Evolutionary conservation across 2,797 vertebrate genomes (phyloP).

Genomic region (Lindbergichthys nudifrons): DNA sequence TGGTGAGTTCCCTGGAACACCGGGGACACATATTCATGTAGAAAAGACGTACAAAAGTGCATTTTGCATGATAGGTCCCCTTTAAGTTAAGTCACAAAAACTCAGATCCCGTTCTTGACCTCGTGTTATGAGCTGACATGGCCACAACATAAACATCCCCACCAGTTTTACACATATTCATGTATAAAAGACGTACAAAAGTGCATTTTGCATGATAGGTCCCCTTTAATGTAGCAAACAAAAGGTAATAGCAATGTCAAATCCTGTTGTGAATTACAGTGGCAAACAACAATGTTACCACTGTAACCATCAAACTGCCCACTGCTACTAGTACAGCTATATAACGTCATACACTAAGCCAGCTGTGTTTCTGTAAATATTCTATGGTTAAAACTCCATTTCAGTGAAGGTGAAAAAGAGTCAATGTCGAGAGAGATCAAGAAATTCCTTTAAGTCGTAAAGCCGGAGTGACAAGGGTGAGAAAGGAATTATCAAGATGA

Average conservation of each 20-base stretch:
- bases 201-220: too few relatives aligned
- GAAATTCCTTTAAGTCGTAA: constrained; percentile 65
- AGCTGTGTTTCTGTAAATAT: constrained; percentile 5
- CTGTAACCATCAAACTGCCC: neutral
- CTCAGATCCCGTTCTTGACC: too few relatives aligned
- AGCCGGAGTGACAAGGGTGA: constrained; percentile 72
- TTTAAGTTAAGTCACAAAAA: too few relatives aligned
- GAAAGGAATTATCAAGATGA: constrained; percentile 74
- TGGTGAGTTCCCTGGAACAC: too few relatives aligned
- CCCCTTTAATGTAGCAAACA: neutral
- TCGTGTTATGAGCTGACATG: too few relatives aligned
- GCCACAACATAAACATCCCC: too few relatives aligned
- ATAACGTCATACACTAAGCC: neutral
- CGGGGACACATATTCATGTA: too few relatives aligned
- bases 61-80: too few relatives aligned
- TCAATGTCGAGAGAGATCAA: constrained; percentile 69
- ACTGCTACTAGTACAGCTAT: neutral
- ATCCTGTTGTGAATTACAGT: neutral
- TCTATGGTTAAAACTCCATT: constrained; percentile 34
- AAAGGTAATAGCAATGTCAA: neutral
- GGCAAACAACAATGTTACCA: neutral
- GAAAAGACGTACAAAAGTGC: too few relatives aligned
- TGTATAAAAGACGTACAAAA: too few relatives aligned
- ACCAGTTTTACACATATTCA: too few relatives aligned
- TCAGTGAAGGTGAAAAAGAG: constrained; percentile 50